phyloP scores from a whole-genome alignment of 2,797 vertebrate species.

The Scolopax rusticola region DNA sequence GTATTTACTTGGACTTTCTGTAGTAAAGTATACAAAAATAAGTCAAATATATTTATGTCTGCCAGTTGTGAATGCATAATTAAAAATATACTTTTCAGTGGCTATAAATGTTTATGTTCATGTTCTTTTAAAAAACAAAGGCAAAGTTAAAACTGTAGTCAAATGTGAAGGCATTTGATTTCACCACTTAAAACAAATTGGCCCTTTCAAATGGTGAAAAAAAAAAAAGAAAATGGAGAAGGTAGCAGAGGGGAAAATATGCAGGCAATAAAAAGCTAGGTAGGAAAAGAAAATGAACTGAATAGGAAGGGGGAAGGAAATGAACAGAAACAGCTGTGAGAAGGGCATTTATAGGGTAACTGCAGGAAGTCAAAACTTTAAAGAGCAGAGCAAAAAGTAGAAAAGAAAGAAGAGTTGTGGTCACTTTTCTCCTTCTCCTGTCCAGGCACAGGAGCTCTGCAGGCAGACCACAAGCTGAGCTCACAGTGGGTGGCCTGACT shows the following conservation, averaged over 20 bases:
- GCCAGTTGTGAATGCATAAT: not conserved
- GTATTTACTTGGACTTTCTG: not conserved
- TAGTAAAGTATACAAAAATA: not conserved
- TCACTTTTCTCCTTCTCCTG: not conserved
- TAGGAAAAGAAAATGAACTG: not conserved
- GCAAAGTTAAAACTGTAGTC: not conserved
- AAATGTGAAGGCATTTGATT: not conserved
- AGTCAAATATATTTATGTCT: not conserved
- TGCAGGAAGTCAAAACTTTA: not conserved
- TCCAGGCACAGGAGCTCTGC: accelerated
- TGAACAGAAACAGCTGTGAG: not conserved
- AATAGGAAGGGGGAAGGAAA: not conserved
- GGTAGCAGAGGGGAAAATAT: not conserved
- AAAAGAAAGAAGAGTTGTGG: not conserved
- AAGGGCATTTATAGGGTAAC: not conserved
- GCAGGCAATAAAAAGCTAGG: not conserved
- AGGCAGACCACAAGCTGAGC: not conserved
- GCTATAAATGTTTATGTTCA: not conserved
- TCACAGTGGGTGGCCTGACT: accelerated
- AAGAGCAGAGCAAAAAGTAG: not conserved
- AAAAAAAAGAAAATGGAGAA: not conserved
- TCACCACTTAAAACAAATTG: not conserved
- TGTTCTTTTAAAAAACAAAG: not conserved
- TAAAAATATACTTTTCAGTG: not conserved
- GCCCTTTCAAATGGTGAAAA: not conserved